Evolutionary conservation across 1,140 invertebrate species (phyloP), one percentile per base, ranked within the genome.

Genomic region (Homalodisca vitripennis): DNA sequence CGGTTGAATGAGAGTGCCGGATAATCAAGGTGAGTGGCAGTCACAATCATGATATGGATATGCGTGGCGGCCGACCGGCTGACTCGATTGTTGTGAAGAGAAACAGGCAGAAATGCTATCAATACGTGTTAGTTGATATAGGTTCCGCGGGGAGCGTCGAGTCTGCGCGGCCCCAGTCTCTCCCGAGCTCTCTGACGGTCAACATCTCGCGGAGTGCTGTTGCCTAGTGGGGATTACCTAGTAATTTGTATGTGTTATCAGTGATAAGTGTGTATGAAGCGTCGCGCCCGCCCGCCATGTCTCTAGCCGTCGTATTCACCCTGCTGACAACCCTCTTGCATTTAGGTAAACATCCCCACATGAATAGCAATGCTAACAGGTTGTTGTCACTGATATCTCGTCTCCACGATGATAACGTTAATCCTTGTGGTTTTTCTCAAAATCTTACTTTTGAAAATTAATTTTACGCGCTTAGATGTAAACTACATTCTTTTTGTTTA

Each of bases 191-290:
- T 3, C 55, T 22, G 12, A 3, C 14, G 12, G 55, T 12, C 24
- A 26, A 29, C 26, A 26, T 60, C 55, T 60, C 55, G n/a, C 55
- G 2, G 55, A 2, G 55, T 60, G 2, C 26, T 3, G 17, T 6
- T 41, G 55, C 55, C 55, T 60, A 60, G 55, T 60, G 55, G 55
- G 55, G 55, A 60, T 51, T 60, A 60, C 24, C 48, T 60, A 41
- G 6, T 41, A 27, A 53, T 53, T 6, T 29, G 14, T 24, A 60
- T 27, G 55, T 60, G 55, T 60, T 22, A 60, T 24, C 24, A 60
- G 55, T 60, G 48, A 51, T 51, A 51, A 51, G 6, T 3, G 55
- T 60, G 55, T 29, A 60, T 60, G 55, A 60, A 60, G 55, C 55
- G 55, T 60, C 55, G 24, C 13, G 12, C 13, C 55, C 55, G 12